A percentile compares a stretch with the other conserved stretches of the same genome.
Evolutionary conservation across 2,888 invertebrate genomes (phyloP).

Genomic region (Prosapia bicincta): DNA sequence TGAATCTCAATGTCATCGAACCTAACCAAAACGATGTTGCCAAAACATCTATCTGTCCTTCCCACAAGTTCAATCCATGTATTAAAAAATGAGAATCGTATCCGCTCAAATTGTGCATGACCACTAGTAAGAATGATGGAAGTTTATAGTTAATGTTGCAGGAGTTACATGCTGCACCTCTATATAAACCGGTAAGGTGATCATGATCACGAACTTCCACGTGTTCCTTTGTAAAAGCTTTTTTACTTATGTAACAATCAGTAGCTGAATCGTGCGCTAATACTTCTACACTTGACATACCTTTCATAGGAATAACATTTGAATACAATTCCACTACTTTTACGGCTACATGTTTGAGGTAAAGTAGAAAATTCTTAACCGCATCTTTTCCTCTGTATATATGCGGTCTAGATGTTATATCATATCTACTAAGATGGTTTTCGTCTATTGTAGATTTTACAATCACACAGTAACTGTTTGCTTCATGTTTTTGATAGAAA

Average conservation of each 20-base stretch:
- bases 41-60: background rate
- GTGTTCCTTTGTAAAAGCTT: background rate
- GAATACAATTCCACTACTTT: no score
- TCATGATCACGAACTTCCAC: slow-evolving; percentile 7
- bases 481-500: no score
- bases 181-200: slow-evolving; percentile 7
- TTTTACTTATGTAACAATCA: slow-evolving; percentile 9
- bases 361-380: no score
- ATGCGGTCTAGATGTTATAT: no score
- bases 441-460: no score
- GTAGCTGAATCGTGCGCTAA: no score
- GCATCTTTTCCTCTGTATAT: no score
- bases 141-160: slow-evolving; percentile 12
- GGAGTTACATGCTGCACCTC: slow-evolving; percentile 5
- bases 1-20: background rate
- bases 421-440: no score
- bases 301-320: no score
- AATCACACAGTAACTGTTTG: no score
- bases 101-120: slow-evolving; percentile 3
- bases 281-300: no score
- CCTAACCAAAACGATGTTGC: slow-evolving; percentile 4
- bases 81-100: background rate
- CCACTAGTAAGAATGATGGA: slow-evolving; percentile 5
- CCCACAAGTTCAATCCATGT: background rate
- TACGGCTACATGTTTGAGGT: no score